phyloP scores from a whole-genome alignment of 2,888 invertebrate genomes.

The Caenorhabditis virilis region DNA sequence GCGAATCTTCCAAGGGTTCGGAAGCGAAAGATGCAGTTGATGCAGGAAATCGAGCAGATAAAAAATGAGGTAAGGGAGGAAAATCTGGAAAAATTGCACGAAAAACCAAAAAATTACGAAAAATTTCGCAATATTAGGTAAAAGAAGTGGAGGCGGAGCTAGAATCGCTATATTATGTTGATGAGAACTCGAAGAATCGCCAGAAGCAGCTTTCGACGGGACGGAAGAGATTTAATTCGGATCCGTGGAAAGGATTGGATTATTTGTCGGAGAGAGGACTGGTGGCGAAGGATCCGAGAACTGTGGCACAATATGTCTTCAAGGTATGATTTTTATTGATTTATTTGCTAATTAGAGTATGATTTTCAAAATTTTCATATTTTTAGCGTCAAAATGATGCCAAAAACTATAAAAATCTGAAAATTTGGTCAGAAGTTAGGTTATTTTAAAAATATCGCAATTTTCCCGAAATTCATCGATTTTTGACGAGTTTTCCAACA shows the following conservation, averaged over 20 bases:
- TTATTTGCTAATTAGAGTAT: too few relatives aligned
- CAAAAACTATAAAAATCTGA: too few relatives aligned
- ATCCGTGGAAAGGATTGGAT: conserved; percentile 44
- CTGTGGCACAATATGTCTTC: conserved; percentile 40
- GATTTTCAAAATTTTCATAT: too few relatives aligned
- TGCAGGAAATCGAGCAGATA: conserved; percentile 50
- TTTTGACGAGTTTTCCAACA: too few relatives aligned
- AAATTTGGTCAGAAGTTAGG: too few relatives aligned
- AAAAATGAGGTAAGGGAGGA: conserved; percentile 40
- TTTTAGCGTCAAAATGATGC: too few relatives aligned
- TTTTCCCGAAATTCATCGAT: too few relatives aligned
- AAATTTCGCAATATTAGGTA: conserved; percentile 17
- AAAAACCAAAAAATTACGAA: conserved; percentile 9
- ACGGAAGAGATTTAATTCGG: conserved; percentile 41
- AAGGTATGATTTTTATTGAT: background rate
- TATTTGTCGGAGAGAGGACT: conserved; percentile 42
- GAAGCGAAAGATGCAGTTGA: conserved; percentile 52
- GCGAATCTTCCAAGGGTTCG: conserved; percentile 41
- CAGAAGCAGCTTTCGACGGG: conserved; percentile 39
- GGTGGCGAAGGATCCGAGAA: conserved; percentile 35
- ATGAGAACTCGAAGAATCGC: conserved; percentile 44
- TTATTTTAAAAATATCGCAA: too few relatives aligned
- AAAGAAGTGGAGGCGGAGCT: conserved; percentile 48
- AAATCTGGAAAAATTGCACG: conserved; percentile 1
- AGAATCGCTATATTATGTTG: conserved; percentile 53